Base-by-base conservation (phyloP, 2,797 vertebrate genomes). In the Enteromius fasciolatus region DNA sequence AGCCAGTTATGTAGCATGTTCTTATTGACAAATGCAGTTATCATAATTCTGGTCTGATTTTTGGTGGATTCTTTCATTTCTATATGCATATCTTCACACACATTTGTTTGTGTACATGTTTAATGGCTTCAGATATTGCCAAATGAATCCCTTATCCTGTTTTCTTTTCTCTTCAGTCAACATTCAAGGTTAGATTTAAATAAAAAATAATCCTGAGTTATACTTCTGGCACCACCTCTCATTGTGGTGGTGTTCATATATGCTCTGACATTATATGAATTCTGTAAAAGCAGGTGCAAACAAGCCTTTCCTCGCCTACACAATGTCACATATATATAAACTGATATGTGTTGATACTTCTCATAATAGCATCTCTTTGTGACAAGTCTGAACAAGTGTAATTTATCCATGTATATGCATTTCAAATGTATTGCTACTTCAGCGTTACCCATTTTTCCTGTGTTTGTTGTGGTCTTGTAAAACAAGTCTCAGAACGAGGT, bases 201-300 rank as follows among this genome's bases (percentile, higher is more conserved):
- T 7, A 5, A 33, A 33, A 36, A 46, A 2, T 14, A 46, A 28
- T 28, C 23, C 70, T 1, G 28, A 39, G 50, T 57, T 39, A 63
- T 75, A 23, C 31, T 2, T 57, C 50, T 41, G 7, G 2, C 52
- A 18, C 28, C 28, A 31, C 28, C 25, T 75, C 10, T 1, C 12
- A 41, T 39, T 59, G 52, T 39, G n/a, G 52, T 59, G 12, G n/a
- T 41, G n/a, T 59, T 76, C 8, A 41, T 25, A n/a, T 41, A 14
- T 39, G 8, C 36, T 59, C 73, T 3, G 33, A 59, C 33, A 57
- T 23, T n/a, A 54, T 59, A 41, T 59, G n/a, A 41, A 25, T n/a
- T 33, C 52, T 25, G 33, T 57, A 59, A 59, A 75, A 39, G 33
- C 20, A 75, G 72, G 20, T 57, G 52, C 52, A 75, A 67, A 67